phyloP scores from a whole-genome alignment of 2,888 invertebrate species.

The Atherix ibis region DNA sequence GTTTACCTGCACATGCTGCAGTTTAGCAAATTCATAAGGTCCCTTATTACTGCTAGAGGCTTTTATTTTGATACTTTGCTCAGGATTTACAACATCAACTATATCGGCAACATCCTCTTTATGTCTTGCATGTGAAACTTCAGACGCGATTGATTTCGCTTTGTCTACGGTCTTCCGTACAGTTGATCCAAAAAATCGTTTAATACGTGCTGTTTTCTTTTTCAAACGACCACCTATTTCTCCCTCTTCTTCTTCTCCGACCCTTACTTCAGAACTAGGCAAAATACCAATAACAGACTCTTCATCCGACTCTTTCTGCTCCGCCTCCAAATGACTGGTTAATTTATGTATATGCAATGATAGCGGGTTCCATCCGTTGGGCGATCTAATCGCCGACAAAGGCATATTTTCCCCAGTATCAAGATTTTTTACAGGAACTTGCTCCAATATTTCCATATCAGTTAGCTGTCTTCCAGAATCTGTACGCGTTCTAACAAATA shows the following conservation, averaged over 20 bases:
- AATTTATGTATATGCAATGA: constrained; percentile 88
- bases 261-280: constrained; percentile 28
- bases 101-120: constrained; percentile 77
- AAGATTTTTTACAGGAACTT: constrained; percentile 68
- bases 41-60: constrained; percentile 94
- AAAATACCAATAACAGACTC: constrained; percentile 50
- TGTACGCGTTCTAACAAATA: constrained; percentile 65
- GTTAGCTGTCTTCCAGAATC: constrained; percentile 75
- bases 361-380: constrained; percentile 87
- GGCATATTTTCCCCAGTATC: constrained; percentile 82
- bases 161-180: constrained; percentile 84
- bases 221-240: constrained; percentile 33
- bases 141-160: constrained; percentile 77
- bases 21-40: constrained; percentile 86
- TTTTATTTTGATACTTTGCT: constrained; percentile 74
- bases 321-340: constrained; percentile 66
- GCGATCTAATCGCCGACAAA: constrained; percentile 61
- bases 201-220: constrained; percentile 43
- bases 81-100: constrained; percentile 62
- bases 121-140: constrained; percentile 73
- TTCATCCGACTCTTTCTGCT: constrained; percentile 63
- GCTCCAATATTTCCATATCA: constrained; percentile 85
- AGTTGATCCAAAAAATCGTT: constrained; percentile 72
- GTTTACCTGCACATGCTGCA: constrained; percentile 70
- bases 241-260: constrained; percentile 30